Base-by-base conservation (phyloP, 2,888 invertebrate genomes). In the Ellobium chinense region DNA sequence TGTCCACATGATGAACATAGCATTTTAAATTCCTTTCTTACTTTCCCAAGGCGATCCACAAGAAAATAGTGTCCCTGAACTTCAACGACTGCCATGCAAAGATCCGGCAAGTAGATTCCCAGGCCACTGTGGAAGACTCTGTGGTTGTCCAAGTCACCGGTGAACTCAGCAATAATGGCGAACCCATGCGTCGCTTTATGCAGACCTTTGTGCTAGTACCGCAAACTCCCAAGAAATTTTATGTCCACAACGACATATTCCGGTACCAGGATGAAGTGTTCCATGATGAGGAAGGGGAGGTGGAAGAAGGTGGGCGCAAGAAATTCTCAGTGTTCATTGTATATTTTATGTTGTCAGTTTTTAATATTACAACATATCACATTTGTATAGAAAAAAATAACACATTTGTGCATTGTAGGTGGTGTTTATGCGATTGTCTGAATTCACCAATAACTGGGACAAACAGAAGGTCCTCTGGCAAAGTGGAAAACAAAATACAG, bases 171-270 rank as follows among this genome's bases (percentile, higher is more conserved):
- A 99, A 98, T 94, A 97, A 97, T 92, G 98, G 98, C 21, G 96
- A 97, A 92, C 98, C 98, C 77, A 98, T 98, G 98, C 95, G 99
- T 34, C 96, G 98, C 80, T 99, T 99, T 94, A 98, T 98, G 92
- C 99, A 99, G 94, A 99, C 99, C 0, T 97, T 99, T 94, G 98
- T 99, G 80, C 94, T 99, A 93, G 98, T 97, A 83, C 92, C 97
- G 83, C 98, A 98, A 94, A 96, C 97, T 80, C 98, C 98, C 82
- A 98, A 98, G 94, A 98, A 98, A 94, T 99, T 98, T 94, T 99
- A 99, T 93, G 99, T 99, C 83, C 98, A 98, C 94, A 99, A 99
- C 94, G 99, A 99, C 94, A 99, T 99, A 93, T 99, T 99, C 94
- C 96, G 98, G 85, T 99, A 99, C 94, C 98, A 98, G 95, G 97